These are phyloP conservation scores for Tanytarsus gracilentus DNA, from an alignment of 2,888 invertebrate species.

Conservation along the genomic window DNA sequence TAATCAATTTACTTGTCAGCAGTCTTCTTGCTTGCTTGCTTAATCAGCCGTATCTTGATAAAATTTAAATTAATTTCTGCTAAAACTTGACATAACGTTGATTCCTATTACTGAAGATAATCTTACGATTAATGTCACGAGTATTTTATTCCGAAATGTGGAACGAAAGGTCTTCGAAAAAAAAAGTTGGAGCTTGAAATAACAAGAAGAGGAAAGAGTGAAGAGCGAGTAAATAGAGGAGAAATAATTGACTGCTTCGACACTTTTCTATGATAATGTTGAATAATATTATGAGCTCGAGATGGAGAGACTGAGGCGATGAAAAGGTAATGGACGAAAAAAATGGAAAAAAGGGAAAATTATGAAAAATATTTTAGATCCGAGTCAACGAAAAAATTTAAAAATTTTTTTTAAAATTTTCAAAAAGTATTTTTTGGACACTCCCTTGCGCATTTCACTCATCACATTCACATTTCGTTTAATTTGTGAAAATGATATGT, in stretches of 20 bases:
- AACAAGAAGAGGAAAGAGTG: neutral
- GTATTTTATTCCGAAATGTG: neutral
- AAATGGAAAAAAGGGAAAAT: too few relatives aligned
- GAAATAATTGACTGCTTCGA: neutral
- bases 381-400: too few relatives aligned
- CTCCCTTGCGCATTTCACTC: too few relatives aligned
- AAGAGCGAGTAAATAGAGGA: neutral
- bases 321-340: too few relatives aligned
- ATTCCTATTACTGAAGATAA: conserved; percentile 14
- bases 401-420: too few relatives aligned
- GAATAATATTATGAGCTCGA: too few relatives aligned
- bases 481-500: too few relatives aligned
- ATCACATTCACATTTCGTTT: too few relatives aligned
- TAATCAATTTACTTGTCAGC: conserved; percentile 18
- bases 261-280: too few relatives aligned
- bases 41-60: conserved; percentile 16
- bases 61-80: conserved; percentile 19
- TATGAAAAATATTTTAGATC: too few relatives aligned
- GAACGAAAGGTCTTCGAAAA: neutral
- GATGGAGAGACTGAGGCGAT: too few relatives aligned
- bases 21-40: conserved; percentile 7
- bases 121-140: conserved; percentile 17
- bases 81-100: neutral
- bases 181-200: neutral
- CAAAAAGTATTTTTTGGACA: too few relatives aligned